Conservation (phyloP, 2,888 invertebrate genomes). For the Anoncus sp. region DNA sequence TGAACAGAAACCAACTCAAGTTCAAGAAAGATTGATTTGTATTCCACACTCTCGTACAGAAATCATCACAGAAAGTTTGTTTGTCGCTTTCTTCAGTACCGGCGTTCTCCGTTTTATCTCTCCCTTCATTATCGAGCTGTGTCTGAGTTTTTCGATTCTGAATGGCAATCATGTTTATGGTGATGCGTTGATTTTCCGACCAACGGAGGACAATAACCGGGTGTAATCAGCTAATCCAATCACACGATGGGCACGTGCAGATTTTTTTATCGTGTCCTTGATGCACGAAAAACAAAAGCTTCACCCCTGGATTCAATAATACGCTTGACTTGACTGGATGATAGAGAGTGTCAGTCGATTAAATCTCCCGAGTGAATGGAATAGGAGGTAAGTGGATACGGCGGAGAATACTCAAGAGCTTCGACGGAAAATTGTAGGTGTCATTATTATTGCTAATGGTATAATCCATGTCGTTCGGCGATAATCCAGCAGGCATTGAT, state of each 20-base stretch:
- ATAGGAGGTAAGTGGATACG: not conserved
- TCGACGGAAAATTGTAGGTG: conserved; percentile 8
- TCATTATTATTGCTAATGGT: not conserved
- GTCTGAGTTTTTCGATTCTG: conserved; percentile 22
- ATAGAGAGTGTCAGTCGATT: not conserved
- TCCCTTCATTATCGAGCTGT: conserved; percentile 13
- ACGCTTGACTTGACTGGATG: not conserved
- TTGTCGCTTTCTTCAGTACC: not conserved
- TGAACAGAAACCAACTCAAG: not conserved
- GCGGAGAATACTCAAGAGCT: not conserved
- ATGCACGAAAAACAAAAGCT: not conserved
- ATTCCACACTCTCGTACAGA: conserved; percentile 10
- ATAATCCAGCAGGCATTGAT: not conserved
- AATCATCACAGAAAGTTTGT: not conserved
- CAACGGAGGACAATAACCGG: conserved; percentile 10
- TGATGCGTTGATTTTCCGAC: conserved; percentile 16
- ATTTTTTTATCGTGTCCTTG: not conserved
- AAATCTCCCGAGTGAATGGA: not conserved
- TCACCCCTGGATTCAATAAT: not conserved
- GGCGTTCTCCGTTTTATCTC: not conserved
- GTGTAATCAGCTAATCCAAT: conserved; percentile 37
- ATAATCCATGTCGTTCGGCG: not conserved
- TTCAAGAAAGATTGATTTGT: conserved; percentile 6
- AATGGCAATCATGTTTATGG: conserved; percentile 15
- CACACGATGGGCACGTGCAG: not conserved